Conservation (phyloP, 2,888 invertebrate species). For the Drosophila meridionalis region DNA sequence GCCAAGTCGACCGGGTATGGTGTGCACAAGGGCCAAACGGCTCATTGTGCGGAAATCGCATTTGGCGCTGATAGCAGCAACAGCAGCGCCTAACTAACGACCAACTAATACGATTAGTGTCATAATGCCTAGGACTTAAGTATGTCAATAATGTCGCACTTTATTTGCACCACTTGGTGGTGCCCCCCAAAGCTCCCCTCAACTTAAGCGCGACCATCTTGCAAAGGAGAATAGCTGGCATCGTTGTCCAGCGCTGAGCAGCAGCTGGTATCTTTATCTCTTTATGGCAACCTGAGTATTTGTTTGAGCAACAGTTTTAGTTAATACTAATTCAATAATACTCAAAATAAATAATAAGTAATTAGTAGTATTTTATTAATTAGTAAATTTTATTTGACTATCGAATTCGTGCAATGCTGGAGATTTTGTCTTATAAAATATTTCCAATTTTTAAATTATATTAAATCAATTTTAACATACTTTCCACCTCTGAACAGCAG, state of each 20-base stretch:
- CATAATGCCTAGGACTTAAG: slow-evolving; percentile 68
- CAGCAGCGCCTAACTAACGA: slow-evolving; percentile 71
- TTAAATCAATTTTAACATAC: too few species aligned
- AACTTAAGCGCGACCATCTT: background rate
- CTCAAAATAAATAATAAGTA: background rate
- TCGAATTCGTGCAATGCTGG: too few species aligned
- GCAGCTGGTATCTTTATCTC: background rate
- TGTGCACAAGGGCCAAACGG: slow-evolving; percentile 27
- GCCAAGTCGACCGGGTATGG: slow-evolving; percentile 9
- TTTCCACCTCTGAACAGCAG: too few species aligned
- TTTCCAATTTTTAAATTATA: too few species aligned
- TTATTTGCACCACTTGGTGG: slow-evolving; percentile 29
- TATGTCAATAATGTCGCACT: slow-evolving; percentile 46
- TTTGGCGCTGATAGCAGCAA: slow-evolving; percentile 65
- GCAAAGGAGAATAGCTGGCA: background rate
- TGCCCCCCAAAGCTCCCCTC: background rate
- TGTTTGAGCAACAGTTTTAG: background rate
- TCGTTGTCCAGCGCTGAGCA: background rate
- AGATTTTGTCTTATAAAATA: too few species aligned
- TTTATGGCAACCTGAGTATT: background rate
- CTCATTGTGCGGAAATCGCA: slow-evolving; percentile 77
- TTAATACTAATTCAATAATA: background rate
- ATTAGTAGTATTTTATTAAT: too few species aligned
- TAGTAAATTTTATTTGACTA: too few species aligned
- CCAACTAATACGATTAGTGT: slow-evolving; percentile 79